Percentiles rank a stretch among this genome's conserved stretches.
Evolutionary conservation across 2,797 vertebrate genomes (phyloP).

Genomic region (Argentina silus): DNA sequence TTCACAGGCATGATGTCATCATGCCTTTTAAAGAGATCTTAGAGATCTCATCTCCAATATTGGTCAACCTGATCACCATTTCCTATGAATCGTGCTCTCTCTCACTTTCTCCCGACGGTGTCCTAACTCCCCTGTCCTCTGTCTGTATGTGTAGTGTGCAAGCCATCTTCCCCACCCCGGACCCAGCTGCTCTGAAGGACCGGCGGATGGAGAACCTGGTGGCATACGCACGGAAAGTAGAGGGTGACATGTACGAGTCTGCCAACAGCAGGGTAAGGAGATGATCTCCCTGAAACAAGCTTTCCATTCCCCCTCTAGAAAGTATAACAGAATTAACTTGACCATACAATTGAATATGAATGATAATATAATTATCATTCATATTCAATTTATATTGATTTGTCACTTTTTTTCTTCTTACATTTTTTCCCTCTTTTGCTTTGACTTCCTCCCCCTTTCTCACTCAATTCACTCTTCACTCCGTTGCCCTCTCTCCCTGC

Average conservation of each 20-base stretch:
- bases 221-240: conserved; percentile 95
- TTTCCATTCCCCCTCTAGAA: too few species aligned
- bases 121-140: not conserved
- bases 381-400: not conserved
- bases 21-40: too few species aligned
- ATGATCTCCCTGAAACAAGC: too few species aligned
- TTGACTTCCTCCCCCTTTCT: not conserved
- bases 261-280: conserved; percentile 93
- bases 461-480: not conserved
- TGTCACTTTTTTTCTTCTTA: not conserved
- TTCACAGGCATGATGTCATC: too few species aligned
- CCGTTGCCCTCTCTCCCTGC: not conserved
- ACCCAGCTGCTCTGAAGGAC: conserved; percentile 96
- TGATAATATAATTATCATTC: too few species aligned
- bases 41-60: too few species aligned
- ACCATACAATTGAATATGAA: too few species aligned
- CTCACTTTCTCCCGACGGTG: not conserved
- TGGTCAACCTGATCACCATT: too few species aligned
- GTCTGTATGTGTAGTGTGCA: conserved; percentile 78
- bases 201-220: conserved; percentile 97
- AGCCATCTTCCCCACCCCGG: conserved; percentile 98
- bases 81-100: not conserved
- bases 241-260: conserved; percentile 98
- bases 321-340: too few species aligned
- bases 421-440: not conserved